Evolutionary conservation across 2,888 invertebrate species (phyloP).

Genomic region (Melanophora roralis): DNA sequence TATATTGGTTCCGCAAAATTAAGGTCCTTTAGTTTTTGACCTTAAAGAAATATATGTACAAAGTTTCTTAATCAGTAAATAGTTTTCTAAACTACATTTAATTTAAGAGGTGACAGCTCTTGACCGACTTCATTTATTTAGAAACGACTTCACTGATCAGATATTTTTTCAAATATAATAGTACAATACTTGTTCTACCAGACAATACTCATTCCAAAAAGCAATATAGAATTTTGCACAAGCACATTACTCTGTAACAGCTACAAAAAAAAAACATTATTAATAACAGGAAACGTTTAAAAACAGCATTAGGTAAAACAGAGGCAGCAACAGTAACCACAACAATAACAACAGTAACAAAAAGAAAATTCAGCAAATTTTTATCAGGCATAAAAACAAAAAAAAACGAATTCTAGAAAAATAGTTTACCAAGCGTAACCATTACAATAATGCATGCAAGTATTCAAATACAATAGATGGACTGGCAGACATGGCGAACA

Average conservation of each 20-base stretch:
- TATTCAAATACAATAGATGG: not conserved
- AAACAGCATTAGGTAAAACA: slow-evolving; percentile 28
- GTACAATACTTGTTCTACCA: no score
- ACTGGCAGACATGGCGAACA: not conserved
- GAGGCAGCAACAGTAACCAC: slow-evolving; percentile 3
- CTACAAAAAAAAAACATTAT: slow-evolving; percentile 41
- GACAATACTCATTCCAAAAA: not conserved
- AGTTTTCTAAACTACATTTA: no score
- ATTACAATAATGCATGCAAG: slow-evolving; percentile 18
- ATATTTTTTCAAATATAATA: no score
- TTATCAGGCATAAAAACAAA: slow-evolving; percentile 14
- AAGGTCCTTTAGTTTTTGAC: no score
- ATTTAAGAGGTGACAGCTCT: no score
- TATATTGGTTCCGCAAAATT: no score
- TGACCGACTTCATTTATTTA: no score
- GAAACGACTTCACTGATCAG: no score
- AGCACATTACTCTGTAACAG: not conserved
- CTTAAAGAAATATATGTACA: no score
- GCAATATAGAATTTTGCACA: slow-evolving; percentile 21
- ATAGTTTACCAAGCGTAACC: slow-evolving; percentile 57
- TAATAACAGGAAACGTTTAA: slow-evolving; percentile 61
- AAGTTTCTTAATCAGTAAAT: no score
- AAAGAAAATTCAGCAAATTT: slow-evolving; percentile 22
- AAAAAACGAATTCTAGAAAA: slow-evolving; percentile 19
- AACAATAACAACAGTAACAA: slow-evolving; percentile 24